These are phyloP conservation scores for Silvanus unidentatus DNA, from an alignment of 2,888 invertebrate genomes.

Conservation along the genomic window DNA sequence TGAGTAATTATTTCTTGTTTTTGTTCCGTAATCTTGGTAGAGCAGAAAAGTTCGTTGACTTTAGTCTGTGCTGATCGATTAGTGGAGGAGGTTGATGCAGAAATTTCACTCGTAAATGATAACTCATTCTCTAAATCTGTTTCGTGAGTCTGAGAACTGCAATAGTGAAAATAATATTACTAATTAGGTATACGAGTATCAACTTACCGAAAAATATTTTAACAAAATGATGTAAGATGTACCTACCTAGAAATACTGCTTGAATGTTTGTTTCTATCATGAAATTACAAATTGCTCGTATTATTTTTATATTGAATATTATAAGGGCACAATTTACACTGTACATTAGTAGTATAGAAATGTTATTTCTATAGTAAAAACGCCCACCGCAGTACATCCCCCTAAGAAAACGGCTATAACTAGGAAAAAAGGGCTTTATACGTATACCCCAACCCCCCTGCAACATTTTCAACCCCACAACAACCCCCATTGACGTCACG, in stretches of 20 bases:
- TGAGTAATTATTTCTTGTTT: conserved; percentile 15
- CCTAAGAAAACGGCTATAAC: too few species aligned
- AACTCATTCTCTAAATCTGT: background rate
- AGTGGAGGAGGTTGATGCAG: background rate
- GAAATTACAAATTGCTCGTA: conserved; percentile 2
- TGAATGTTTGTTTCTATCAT: conserved; percentile 1
- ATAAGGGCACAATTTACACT: conserved; percentile 3
- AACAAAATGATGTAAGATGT: background rate
- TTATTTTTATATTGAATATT: background rate
- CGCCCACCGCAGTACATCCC: too few species aligned
- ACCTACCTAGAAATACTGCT: background rate
- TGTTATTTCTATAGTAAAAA: too few species aligned
- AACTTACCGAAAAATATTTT: background rate
- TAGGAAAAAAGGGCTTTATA: too few species aligned
- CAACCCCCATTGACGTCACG: too few species aligned
- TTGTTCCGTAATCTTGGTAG: conserved; percentile 12
- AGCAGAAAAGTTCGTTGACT: conserved; percentile 5
- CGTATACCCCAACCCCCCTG: too few species aligned
- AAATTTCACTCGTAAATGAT: background rate
- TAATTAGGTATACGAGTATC: too few species aligned
- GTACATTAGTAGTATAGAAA: too few species aligned
- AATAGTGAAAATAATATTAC: background rate
- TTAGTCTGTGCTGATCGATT: background rate
- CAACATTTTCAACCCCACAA: too few species aligned
- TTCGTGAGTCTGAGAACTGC: background rate